These are phyloP conservation scores for Maniola hyperantus DNA, from an alignment of 2,888 invertebrate genomes.

Conservation along the genomic window DNA sequence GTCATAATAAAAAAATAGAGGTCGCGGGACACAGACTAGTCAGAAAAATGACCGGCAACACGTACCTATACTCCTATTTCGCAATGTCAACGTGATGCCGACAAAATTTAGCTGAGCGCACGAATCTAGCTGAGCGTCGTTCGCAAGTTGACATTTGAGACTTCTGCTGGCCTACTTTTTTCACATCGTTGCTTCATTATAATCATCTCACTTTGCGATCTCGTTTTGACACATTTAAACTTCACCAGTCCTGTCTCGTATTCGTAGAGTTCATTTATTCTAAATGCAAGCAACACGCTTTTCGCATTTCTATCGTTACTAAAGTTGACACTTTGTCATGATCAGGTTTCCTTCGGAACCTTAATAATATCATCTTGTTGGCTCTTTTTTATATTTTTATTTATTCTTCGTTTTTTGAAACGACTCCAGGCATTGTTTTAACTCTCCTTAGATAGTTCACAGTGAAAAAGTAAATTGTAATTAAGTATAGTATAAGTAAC, in stretches of 20 bases:
- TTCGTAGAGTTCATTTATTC: background rate
- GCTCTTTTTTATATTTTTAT: background rate
- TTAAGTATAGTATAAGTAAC: too few relatives aligned
- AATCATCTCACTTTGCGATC: background rate
- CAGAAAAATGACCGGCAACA: too few relatives aligned
- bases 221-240: background rate
- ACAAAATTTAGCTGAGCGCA: background rate
- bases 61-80: background rate
- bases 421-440: background rate
- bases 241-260: background rate
- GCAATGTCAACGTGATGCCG: background rate
- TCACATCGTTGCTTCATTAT: slow-evolving; percentile 6
- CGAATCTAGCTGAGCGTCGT: background rate
- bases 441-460: background rate
- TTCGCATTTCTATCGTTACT: background rate
- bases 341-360: slow-evolving; percentile 2
- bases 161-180: slow-evolving; percentile 12
- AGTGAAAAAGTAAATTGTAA: too few relatives aligned
- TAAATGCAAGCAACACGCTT: background rate
- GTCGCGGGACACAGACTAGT: too few relatives aligned
- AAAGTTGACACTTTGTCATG: background rate
- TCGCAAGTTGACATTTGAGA: background rate
- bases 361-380: background rate
- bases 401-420: background rate
- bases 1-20: too few relatives aligned